Evolutionary conservation across 2,888 invertebrate genomes (phyloP), one percentile per base, ranked within the genome.

Genomic region (Emmelina monodactyla): DNA sequence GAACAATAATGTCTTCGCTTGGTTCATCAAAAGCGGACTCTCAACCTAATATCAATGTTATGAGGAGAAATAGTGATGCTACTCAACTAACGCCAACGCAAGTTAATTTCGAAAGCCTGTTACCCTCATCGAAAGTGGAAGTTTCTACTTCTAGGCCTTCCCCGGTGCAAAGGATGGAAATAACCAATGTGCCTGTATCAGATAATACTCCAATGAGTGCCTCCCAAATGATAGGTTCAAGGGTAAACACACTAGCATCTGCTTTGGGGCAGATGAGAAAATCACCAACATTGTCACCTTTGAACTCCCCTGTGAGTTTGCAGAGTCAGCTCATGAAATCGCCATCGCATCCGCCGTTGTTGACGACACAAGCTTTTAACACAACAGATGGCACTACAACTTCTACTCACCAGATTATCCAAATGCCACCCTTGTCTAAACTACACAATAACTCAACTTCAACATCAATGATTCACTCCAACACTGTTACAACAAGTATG

Each of bases 1-100:
- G 87, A 22, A 85, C 85, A 3, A 78, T 88, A 32, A 72, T 88
- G 59, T 88, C 88, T 0, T 88, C 87, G 0, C 55, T 88, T 16
- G 85, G 85, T 40, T 45, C 84, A 0, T 80, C 84, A 22, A 82
- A 85, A 43, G 67, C 68, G 2, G 73, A 82, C 22, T 55, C 72
- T 29, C 73, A 82, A 44, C 66, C 71, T 11, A 59, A 66, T 16
- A 46, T 66, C 1, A 68, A 72, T 36, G 70, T 83, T 2, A 67
- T 82, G 31, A 80, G 85, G 36, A 82, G 82, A 34, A 62, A 55
- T 25, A 60, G 53, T 39, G 78, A 79, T 28, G 56, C 63, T 3
- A 61, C 70, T 13, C n/a, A n/a, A n/a, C n/a, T n/a, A n/a, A 62
- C 73, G 15, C 75, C 78, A 0, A 76, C 76, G 2, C 80, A 80